Percentiles rank a stretch among this genome's conserved stretches.
phyloP scores from a whole-genome alignment of 2,797 vertebrate species.

The Gobio occitaniae region DNA sequence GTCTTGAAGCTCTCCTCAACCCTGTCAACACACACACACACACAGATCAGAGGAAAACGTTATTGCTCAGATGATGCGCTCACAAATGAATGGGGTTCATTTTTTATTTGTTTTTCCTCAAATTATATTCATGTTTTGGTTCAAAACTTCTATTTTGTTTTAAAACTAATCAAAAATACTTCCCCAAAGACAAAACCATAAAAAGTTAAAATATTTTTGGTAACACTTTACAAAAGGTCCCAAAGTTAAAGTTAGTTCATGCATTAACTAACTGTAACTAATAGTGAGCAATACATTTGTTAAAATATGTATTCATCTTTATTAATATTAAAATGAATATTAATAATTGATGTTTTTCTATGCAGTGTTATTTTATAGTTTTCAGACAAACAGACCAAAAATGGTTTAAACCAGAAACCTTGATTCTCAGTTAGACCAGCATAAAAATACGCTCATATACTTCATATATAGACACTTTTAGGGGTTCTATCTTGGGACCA shows the following conservation, averaged over 20 bases:
- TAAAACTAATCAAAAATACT: neutral
- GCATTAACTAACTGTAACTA: neutral
- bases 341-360: too few relatives aligned
- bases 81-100: too few relatives aligned
- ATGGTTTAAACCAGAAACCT: neutral
- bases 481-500: too few relatives aligned
- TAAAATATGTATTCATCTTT: too few relatives aligned
- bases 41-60: slow-evolving; percentile 28
- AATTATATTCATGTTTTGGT: too few relatives aligned
- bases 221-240: neutral
- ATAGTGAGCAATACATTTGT: too few relatives aligned
- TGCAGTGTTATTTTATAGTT: neutral
- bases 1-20: slow-evolving; percentile 99
- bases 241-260: neutral
- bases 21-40: slow-evolving; percentile 70
- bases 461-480: too few relatives aligned
- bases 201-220: neutral
- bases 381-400: neutral
- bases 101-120: too few relatives aligned
- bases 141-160: neutral
- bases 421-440: neutral
- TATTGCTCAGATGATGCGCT: neutral
- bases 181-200: neutral
- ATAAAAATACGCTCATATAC: neutral
- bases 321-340: too few relatives aligned